Conservation (phyloP, 2,113 vertebrate species). For the Todiramphus saurophagus region DNA sequence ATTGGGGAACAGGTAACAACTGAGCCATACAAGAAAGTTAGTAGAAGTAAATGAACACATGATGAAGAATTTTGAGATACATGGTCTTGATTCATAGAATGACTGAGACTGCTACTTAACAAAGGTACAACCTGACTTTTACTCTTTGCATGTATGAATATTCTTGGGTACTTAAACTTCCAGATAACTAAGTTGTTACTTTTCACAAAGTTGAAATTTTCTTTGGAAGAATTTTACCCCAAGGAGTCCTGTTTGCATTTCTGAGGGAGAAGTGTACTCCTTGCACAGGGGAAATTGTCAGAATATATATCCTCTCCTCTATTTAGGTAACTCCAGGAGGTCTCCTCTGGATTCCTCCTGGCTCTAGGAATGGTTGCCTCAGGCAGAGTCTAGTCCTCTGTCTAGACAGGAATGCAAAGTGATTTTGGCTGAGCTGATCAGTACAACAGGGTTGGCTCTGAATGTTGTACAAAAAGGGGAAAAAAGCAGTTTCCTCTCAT, state of each 20-base stretch:
- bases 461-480: not conserved
- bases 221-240: not conserved
- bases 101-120: not conserved
- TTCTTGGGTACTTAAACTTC: not conserved
- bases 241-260: not conserved
- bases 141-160: not conserved
- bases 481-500: not conserved
- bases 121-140: not conserved
- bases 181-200: not conserved
- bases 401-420: not conserved
- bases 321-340: not conserved
- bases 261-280: not conserved
- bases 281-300: not conserved
- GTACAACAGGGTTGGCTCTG: not conserved
- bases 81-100: not conserved
- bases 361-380: not conserved
- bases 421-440: slow-evolving; percentile 29
- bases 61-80: not conserved
- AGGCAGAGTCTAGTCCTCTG: not conserved
- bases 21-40: not conserved
- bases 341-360: not conserved
- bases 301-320: not conserved
- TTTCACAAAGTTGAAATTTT: not conserved
- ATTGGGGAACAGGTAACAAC: not conserved
- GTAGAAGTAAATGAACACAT: not conserved